Percentiles rank a stretch among this genome's conserved stretches.
These are phyloP conservation scores for Drosophila dunni DNA, from an alignment of 1,140 invertebrate genomes.

Conservation along the genomic window DNA sequence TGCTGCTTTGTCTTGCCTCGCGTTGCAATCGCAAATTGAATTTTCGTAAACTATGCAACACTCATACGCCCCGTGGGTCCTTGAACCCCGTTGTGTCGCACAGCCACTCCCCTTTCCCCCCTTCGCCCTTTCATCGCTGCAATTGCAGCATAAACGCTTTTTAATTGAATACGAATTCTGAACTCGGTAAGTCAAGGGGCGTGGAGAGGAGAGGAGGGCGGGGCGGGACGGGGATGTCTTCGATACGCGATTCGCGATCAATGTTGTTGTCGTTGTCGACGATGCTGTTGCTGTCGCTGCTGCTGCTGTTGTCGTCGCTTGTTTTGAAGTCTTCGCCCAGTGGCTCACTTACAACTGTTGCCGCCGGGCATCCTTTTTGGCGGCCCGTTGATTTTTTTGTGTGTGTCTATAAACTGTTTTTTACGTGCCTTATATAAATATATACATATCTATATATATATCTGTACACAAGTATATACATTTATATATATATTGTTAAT, in stretches of 20 bases:
- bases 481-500: slow-evolving; percentile 75
- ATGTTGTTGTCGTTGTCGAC: slow-evolving; percentile 61
- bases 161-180: slow-evolving; percentile 82
- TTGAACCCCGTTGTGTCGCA: slow-evolving; percentile 31
- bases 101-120: not conserved
- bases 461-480: slow-evolving; percentile 9
- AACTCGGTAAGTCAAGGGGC: not conserved
- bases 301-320: slow-evolving; percentile 51
- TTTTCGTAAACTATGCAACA: slow-evolving; percentile 81
- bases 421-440: slow-evolving; percentile 10
- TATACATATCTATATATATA: slow-evolving; percentile 34
- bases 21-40: slow-evolving; percentile 69
- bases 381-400: slow-evolving; percentile 53
- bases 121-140: slow-evolving; percentile 16
- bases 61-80: slow-evolving; percentile 79
- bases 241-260: slow-evolving; percentile 72
- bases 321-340: slow-evolving; percentile 68
- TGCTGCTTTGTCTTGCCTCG: slow-evolving; percentile 18
- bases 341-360: slow-evolving; percentile 76
- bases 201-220: not conserved
- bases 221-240: slow-evolving; percentile 19
- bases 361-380: slow-evolving; percentile 74
- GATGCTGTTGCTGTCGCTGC: slow-evolving; percentile 32
- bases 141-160: slow-evolving; percentile 82
- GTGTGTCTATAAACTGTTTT: slow-evolving; percentile 62